Conservation (phyloP, 2,888 invertebrate genomes). For the Sarcophaga caerulescens region DNA sequence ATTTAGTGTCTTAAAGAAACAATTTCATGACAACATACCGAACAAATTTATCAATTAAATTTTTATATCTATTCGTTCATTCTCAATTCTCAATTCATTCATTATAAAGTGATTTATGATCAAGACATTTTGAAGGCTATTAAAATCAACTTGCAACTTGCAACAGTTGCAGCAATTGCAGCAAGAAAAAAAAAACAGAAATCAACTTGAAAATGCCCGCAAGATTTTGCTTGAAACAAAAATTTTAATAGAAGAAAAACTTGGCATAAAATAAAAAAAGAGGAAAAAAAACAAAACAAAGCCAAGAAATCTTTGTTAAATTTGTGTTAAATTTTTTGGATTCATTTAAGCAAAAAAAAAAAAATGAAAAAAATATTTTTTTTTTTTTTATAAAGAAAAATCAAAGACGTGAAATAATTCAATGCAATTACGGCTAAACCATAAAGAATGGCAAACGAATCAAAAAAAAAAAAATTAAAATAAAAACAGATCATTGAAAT, state of each 20-base stretch:
- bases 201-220: background rate
- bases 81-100: conserved; percentile 40
- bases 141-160: conserved; percentile 57
- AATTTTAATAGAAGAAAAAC: conserved; percentile 50
- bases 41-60: conserved; percentile 67
- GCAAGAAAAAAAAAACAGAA: too few relatives aligned
- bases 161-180: conserved; percentile 38
- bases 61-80: conserved; percentile 37
- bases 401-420: conserved; percentile 69
- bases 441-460: conserved; percentile 29
- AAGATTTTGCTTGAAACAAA: conserved; percentile 37
- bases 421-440: conserved; percentile 70
- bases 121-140: conserved; percentile 67
- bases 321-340: conserved; percentile 54
- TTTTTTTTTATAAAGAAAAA: conserved; percentile 21
- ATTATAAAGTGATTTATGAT: conserved; percentile 64
- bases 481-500: conserved; percentile 9
- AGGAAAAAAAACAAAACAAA: background rate
- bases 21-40: conserved; percentile 66
- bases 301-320: conserved; percentile 37
- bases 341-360: conserved; percentile 37
- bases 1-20: conserved; percentile 42
- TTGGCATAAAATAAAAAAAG: conserved; percentile 1
- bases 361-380: conserved; percentile 22
- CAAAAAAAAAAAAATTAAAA: conserved; percentile 42